Conservation (phyloP, 1,140 invertebrate genomes). For the Andricus grossulariae region DNA sequence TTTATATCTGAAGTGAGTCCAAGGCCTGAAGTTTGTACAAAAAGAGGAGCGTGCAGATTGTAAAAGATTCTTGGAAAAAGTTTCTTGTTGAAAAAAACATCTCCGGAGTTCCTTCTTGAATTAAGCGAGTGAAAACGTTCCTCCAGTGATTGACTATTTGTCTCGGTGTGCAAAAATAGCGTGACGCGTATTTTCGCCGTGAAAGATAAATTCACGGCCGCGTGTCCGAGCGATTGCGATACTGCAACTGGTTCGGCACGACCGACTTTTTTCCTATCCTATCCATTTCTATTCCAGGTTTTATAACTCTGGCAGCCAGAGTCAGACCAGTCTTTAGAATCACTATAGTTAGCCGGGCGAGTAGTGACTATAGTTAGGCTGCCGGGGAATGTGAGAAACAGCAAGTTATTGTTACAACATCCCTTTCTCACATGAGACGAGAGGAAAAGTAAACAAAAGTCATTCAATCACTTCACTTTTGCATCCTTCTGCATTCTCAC, state of each 20-base stretch:
- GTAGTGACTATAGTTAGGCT: constrained; percentile 40
- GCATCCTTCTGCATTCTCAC: neutral
- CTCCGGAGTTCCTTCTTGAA: neutral
- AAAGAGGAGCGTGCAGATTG: no score
- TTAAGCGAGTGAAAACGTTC: neutral
- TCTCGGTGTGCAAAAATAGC: constrained; percentile 19
- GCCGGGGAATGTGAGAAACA: constrained; percentile 35
- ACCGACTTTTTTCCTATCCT: neutral
- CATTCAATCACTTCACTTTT: neutral
- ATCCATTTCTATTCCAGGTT: neutral
- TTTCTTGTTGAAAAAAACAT: neutral
- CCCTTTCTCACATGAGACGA: constrained; percentile 23
- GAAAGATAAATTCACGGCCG: constrained; percentile 29
- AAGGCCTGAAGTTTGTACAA: no score
- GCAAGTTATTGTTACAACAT: constrained; percentile 26
- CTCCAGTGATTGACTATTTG: neutral
- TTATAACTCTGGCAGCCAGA: neutral
- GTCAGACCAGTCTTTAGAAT: neutral
- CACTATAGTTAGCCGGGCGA: constrained; percentile 31
- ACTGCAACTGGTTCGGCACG: constrained; percentile 22
- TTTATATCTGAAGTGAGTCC: no score
- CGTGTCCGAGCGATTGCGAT: constrained; percentile 17
- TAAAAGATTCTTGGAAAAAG: no score
- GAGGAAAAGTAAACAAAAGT: constrained; percentile 23
- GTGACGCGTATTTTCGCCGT: constrained; percentile 27